Percentiles rank a stretch among this genome's conserved stretches.
Conservation (phyloP, 2,888 invertebrate species). For the Lithophane ornitopus region DNA sequence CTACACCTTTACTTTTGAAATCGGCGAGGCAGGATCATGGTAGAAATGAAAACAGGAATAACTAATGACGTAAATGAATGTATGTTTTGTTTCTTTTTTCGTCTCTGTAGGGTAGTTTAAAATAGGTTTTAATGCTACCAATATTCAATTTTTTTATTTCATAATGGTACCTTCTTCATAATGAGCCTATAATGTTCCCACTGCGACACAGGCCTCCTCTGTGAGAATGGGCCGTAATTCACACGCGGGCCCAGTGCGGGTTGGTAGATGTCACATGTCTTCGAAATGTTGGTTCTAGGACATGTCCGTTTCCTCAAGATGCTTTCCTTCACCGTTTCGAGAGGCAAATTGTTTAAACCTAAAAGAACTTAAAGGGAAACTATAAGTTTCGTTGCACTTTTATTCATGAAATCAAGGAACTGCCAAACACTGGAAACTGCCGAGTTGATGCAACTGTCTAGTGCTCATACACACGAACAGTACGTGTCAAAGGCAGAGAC, state of each 20-base stretch:
- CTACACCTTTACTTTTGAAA: conserved; percentile 52
- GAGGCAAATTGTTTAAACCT: neutral
- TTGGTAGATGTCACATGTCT: no score
- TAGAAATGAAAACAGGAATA: conserved; percentile 40
- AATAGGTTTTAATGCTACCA: neutral
- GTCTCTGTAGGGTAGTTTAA: neutral
- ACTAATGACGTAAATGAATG: conserved; percentile 49
- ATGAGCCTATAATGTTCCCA: no score
- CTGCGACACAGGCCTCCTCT: no score
- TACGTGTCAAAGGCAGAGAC: no score
- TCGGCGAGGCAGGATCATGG: conserved; percentile 23
- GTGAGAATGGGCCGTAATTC: no score
- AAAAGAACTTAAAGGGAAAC: neutral
- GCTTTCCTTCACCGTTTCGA: no score
- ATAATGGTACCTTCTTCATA: neutral
- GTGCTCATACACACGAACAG: no score
- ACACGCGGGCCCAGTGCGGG: no score
- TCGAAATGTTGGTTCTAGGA: no score
- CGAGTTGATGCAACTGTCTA: neutral
- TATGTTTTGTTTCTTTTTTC: conserved; percentile 13
- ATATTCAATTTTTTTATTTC: neutral
- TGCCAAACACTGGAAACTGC: neutral
- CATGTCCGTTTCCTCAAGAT: no score
- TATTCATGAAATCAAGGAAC: neutral
- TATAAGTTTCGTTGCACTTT: neutral